Percentiles rank a stretch among this genome's conserved stretches.
Conservation (phyloP, 1,140 invertebrate species). For the Philaenus spumarius region DNA sequence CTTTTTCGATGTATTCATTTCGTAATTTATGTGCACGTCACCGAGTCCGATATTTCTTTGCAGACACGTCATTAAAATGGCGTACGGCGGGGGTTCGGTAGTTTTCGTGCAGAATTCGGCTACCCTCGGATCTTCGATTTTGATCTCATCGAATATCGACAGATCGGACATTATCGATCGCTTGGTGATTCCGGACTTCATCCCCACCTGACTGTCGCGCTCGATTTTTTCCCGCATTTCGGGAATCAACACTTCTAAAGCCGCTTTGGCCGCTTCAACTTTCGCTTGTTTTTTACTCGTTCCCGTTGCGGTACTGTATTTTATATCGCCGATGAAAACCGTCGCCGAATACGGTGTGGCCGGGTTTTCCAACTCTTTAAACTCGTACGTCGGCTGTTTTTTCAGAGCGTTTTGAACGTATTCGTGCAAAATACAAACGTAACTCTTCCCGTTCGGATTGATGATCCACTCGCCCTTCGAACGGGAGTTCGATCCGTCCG, state of each 20-base stretch:
- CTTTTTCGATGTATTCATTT: slow-evolving; percentile 60
- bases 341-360: slow-evolving; percentile 89
- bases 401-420: slow-evolving; percentile 92
- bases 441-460: slow-evolving; percentile 89
- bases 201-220: slow-evolving; percentile 11
- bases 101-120: slow-evolving; percentile 91
- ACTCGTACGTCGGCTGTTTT: slow-evolving; percentile 88
- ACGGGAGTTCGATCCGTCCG: slow-evolving; percentile 41
- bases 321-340: slow-evolving; percentile 84
- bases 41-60: slow-evolving; percentile 50
- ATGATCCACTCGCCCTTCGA: slow-evolving; percentile 78
- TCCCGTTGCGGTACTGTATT: slow-evolving; percentile 87
- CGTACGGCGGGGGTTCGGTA: slow-evolving; percentile 90
- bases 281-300: slow-evolving; percentile 95
- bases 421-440: slow-evolving; percentile 94
- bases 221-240: slow-evolving; percentile 67
- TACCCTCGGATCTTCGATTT: slow-evolving; percentile 88
- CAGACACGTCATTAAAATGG: slow-evolving; percentile 85
- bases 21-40: slow-evolving; percentile 48
- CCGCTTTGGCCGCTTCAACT: slow-evolving; percentile 80
- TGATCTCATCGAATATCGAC: slow-evolving; percentile 89
- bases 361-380: slow-evolving; percentile 90
- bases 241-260: slow-evolving; percentile 88
- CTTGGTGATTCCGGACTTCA: slow-evolving; percentile 1
- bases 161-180: slow-evolving; percentile 25